Percentiles rank a stretch among this genome's conserved stretches.
These are phyloP conservation scores for Okapia johnstoni DNA, from an alignment of 2,113 vertebrate genomes.

Conservation along the genomic window DNA sequence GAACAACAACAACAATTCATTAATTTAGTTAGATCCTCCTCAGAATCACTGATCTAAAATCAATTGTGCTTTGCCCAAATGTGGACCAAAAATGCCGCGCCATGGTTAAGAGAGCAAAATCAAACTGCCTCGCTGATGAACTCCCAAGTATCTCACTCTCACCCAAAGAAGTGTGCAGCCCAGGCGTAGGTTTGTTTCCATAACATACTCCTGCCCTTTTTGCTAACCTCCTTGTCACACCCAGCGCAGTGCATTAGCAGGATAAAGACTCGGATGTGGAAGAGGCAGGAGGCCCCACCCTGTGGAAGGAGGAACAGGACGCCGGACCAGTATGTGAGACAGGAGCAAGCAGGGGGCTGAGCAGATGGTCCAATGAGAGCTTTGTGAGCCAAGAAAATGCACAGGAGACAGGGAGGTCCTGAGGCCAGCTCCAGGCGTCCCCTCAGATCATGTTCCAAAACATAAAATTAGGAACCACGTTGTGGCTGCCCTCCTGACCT, in stretches of 20 bases:
- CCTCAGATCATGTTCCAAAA: background rate
- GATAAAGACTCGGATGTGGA: background rate
- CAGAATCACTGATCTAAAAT: background rate
- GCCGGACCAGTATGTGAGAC: fast-evolving
- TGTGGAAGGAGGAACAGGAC: too few species aligned
- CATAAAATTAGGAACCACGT: background rate
- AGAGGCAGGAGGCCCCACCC: background rate
- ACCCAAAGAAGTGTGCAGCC: background rate
- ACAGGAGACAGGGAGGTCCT: background rate
- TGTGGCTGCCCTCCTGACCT: background rate
- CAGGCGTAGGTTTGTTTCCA: background rate
- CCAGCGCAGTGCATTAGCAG: fast-evolving
- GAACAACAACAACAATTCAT: background rate
- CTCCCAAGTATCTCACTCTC: background rate
- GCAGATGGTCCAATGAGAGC: fast-evolving
- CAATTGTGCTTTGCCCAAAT: background rate
- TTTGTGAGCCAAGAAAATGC: background rate
- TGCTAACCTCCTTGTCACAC: background rate
- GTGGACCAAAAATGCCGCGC: background rate
- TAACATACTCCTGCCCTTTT: background rate
- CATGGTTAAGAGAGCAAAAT: background rate
- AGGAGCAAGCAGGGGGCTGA: fast-evolving
- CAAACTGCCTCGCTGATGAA: background rate
- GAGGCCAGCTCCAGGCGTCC: background rate
- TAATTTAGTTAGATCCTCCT: background rate